Conservation (phyloP, 1,140 invertebrate genomes). For the Tetramorium parvispinum region DNA sequence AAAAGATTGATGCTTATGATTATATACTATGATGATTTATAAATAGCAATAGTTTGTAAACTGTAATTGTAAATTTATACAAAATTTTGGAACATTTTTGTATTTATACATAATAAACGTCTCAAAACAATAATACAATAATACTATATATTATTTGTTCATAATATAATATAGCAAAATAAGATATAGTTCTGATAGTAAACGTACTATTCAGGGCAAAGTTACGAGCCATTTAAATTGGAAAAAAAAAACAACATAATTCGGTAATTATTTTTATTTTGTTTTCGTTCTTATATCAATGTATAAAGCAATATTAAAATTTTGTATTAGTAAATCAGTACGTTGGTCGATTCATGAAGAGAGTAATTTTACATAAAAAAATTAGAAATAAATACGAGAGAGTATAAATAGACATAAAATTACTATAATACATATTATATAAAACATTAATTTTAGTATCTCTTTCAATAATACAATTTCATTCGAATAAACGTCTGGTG, state of each 20-base stretch:
- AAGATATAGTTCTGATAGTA: background rate
- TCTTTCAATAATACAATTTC: conserved; percentile 68
- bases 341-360: conserved; percentile 82
- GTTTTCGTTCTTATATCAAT: conserved; percentile 85
- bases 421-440: conserved; percentile 85
- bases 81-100: conserved; percentile 14
- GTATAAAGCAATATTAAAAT: conserved; percentile 86
- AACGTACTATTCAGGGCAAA: background rate
- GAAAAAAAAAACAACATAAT: conserved; percentile 62
- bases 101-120: conserved; percentile 13
- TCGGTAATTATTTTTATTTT: conserved; percentile 83
- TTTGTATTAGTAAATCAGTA: conserved; percentile 83
- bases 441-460: conserved; percentile 81
- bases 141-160: background rate
- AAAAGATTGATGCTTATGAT: background rate
- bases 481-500: conserved; percentile 51
- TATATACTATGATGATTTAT: conserved; percentile 1
- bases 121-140: conserved; percentile 7
- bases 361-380: conserved; percentile 80
- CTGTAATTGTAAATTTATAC: background rate
- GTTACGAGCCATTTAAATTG: background rate
- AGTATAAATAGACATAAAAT: conserved; percentile 82
- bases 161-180: background rate
- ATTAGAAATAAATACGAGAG: conserved; percentile 84
- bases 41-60: background rate